These are phyloP conservation scores for Sander vitreus DNA, from an alignment of 2,113 vertebrate species.

Conservation along the genomic window DNA sequence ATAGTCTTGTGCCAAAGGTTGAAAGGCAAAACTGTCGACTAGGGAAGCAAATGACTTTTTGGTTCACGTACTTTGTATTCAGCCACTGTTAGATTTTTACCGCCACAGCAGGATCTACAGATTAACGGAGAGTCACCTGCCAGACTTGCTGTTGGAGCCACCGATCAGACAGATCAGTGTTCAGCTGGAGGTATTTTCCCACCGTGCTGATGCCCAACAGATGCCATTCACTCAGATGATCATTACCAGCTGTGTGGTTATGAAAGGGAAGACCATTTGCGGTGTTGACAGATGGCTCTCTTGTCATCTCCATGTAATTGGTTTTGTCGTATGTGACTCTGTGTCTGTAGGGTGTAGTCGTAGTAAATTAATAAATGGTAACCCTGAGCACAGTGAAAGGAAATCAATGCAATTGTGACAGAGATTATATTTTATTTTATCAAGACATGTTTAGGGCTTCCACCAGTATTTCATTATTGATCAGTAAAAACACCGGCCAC, in stretches of 20 bases:
- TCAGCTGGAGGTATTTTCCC: constrained; percentile 34
- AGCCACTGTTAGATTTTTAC: not conserved
- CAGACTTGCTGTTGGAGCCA: not conserved
- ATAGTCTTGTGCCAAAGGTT: constrained; percentile 19
- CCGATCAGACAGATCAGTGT: not conserved
- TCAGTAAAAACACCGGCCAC: not conserved
- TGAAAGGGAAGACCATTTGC: constrained; percentile 1
- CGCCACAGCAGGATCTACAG: not conserved
- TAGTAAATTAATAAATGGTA: not conserved
- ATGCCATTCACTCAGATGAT: constrained; percentile 16
- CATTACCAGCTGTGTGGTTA: constrained; percentile 27
- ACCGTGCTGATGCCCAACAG: not conserved
- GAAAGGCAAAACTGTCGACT: constrained; percentile 24
- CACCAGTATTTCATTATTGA: not conserved
- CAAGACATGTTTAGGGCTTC: not conserved
- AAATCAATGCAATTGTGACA: not conserved
- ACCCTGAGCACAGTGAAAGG: not conserved
- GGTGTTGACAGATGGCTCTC: not conserved
- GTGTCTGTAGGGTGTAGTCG: not conserved
- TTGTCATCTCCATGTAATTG: not conserved
- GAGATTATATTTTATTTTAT: not conserved
- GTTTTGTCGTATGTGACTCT: constrained; percentile 8
- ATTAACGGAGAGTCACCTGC: constrained; percentile 5
- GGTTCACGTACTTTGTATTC: not conserved
- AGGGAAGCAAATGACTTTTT: not conserved